A percentile compares a stretch with the other conserved stretches of the same genome.
These are phyloP conservation scores for Albula glossodonta DNA, from an alignment of 2,113 vertebrate species.

Conservation along the genomic window DNA sequence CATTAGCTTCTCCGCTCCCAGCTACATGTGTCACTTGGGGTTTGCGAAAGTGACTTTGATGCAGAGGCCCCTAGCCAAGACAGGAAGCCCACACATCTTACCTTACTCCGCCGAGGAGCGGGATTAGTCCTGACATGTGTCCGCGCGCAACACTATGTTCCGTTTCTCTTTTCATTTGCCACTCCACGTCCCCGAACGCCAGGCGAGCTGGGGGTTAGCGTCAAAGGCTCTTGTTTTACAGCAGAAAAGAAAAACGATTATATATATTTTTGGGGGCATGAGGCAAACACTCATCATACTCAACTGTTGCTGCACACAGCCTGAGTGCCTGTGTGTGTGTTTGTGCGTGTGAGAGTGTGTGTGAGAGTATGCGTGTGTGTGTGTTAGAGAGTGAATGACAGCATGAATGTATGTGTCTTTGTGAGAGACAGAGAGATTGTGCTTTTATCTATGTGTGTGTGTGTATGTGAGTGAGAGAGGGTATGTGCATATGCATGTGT, in stretches of 20 bases:
- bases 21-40: constrained; percentile 55
- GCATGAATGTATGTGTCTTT: too few relatives aligned
- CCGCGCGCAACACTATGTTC: constrained; percentile 48
- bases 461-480: not conserved
- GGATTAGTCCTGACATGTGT: constrained; percentile 50
- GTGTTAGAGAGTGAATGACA: not conserved
- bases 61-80: constrained; percentile 57
- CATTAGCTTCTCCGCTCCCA: constrained; percentile 58
- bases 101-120: constrained; percentile 50
- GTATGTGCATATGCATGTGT: constrained; percentile 6
- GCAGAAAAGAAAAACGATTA: not conserved
- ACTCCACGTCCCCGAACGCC: constrained; percentile 26
- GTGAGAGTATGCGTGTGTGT: constrained; percentile 11
- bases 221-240: not conserved
- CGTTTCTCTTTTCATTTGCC: constrained; percentile 42
- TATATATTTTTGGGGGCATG: not conserved
- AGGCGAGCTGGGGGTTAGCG: not conserved
- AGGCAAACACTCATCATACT: constrained; percentile 49
- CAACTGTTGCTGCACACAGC: constrained; percentile 4
- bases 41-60: constrained; percentile 68
- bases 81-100: constrained; percentile 47
- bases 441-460: constrained; percentile 40
- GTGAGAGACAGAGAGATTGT: not conserved
- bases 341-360: not conserved
- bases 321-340: not conserved